Evolutionary conservation across 2,113 vertebrate genomes (phyloP).

Genomic region (Hystrix cristata): DNA sequence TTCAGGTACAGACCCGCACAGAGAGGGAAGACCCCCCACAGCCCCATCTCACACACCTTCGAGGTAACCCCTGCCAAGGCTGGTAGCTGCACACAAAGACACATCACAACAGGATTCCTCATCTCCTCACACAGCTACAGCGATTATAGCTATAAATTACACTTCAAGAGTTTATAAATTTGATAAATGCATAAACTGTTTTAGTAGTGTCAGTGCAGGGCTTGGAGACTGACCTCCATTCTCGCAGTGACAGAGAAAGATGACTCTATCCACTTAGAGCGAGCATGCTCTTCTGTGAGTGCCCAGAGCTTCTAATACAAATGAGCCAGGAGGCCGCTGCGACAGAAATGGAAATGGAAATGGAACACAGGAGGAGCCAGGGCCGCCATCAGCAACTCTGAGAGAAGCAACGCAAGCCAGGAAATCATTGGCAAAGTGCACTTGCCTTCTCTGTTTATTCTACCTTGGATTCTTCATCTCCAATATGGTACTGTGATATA

Average conservation of each 20-base stretch:
- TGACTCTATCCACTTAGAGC: conserved; percentile 64
- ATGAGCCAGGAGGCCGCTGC: not conserved
- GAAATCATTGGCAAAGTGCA: not conserved
- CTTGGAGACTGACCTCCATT: conserved; percentile 56
- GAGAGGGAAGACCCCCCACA: rapidly evolving
- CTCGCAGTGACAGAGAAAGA: conserved; percentile 66
- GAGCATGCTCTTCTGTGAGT: conserved; percentile 27
- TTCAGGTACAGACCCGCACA: rapidly evolving
- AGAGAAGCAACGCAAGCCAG: not conserved
- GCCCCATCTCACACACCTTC: rapidly evolving
- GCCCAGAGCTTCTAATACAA: conserved; percentile 61
- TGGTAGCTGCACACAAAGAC: not conserved
- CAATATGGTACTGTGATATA: not conserved
- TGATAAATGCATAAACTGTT: conserved; percentile 70
- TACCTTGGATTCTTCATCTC: not conserved
- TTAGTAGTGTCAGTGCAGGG: conserved; percentile 47
- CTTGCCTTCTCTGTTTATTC: not conserved
- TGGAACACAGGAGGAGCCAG: not conserved
- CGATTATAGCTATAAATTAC: conserved; percentile 31
- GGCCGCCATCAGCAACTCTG: not conserved
- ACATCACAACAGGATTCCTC: not conserved
- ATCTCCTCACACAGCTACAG: not conserved
- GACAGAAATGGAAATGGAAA: not conserved
- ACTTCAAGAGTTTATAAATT: conserved; percentile 39
- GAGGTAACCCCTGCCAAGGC: rapidly evolving